These are phyloP conservation scores for Cromileptes altivelis DNA, from an alignment of 2,113 vertebrate species.

Conservation along the genomic window DNA sequence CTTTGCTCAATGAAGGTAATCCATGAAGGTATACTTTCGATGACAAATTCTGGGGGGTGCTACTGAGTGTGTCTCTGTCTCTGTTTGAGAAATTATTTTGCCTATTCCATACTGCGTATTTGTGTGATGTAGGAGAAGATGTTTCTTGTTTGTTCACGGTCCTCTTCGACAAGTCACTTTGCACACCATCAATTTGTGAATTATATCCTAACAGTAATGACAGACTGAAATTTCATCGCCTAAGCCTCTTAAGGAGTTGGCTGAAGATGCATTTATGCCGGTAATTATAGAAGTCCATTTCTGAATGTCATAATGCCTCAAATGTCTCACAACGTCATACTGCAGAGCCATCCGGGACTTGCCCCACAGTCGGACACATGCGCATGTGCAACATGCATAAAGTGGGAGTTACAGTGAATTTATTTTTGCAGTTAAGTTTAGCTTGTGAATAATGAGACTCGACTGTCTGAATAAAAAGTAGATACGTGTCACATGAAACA, in stretches of 20 bases:
- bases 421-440: neutral
- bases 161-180: neutral
- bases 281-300: neutral
- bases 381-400: neutral
- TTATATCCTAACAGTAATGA: neutral
- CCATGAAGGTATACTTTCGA: no score
- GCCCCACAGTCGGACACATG: neutral
- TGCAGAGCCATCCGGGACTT: neutral
- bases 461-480: neutral
- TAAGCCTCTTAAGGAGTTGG: neutral
- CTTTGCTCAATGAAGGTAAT: no score
- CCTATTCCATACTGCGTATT: neutral
- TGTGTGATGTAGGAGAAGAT: neutral
- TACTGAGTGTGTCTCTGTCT: neutral
- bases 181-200: neutral
- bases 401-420: neutral
- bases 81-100: neutral
- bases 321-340: neutral
- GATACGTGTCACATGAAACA: neutral
- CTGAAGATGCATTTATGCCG: conserved; percentile 11
- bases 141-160: neutral
- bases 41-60: no score
- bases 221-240: conserved; percentile 15
- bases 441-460: neutral
- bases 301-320: neutral